Conservation (phyloP, 2,113 vertebrate species). For the Oplegnathus fasciatus region DNA sequence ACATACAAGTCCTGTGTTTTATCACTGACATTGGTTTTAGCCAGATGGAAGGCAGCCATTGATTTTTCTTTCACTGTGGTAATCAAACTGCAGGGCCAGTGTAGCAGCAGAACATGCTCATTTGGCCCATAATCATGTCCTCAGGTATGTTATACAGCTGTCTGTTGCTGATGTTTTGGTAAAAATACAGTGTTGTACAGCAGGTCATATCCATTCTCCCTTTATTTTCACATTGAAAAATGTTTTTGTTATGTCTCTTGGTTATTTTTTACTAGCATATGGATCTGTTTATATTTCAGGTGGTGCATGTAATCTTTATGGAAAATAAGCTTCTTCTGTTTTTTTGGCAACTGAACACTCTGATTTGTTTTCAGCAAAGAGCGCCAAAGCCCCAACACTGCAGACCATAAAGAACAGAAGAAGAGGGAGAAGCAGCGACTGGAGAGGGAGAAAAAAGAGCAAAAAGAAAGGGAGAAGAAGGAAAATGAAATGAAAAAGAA, state of each 20-base stretch:
- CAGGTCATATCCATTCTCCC: not conserved
- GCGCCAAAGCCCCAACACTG: conserved; percentile 67
- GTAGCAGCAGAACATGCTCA: conserved; percentile 55
- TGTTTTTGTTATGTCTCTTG: not conserved
- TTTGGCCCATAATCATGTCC: conserved; percentile 16
- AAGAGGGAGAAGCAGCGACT: conserved; percentile 85
- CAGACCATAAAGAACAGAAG: conserved; percentile 78
- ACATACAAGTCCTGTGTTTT: not conserved
- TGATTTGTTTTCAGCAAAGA: conserved; percentile 64
- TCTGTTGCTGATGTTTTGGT: not conserved
- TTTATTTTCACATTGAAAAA: not conserved
- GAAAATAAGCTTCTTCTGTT: not conserved
- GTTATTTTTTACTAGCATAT: not conserved
- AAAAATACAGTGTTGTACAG: not conserved
- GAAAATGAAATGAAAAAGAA: conserved; percentile 86
- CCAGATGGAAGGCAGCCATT: conserved; percentile 12
- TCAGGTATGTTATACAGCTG: conserved; percentile 41
- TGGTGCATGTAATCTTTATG: not conserved
- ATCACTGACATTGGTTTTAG: conserved; percentile 12
- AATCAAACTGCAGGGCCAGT: conserved; percentile 51
- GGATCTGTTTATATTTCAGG: not conserved
- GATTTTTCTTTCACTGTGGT: conserved; percentile 30
- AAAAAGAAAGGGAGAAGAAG: conserved; percentile 84
- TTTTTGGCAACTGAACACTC: conserved; percentile 2
- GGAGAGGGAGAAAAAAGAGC: conserved; percentile 85